phyloP scores from a whole-genome alignment of 2,888 invertebrate genomes.

The Ceriagrion tenellum region DNA sequence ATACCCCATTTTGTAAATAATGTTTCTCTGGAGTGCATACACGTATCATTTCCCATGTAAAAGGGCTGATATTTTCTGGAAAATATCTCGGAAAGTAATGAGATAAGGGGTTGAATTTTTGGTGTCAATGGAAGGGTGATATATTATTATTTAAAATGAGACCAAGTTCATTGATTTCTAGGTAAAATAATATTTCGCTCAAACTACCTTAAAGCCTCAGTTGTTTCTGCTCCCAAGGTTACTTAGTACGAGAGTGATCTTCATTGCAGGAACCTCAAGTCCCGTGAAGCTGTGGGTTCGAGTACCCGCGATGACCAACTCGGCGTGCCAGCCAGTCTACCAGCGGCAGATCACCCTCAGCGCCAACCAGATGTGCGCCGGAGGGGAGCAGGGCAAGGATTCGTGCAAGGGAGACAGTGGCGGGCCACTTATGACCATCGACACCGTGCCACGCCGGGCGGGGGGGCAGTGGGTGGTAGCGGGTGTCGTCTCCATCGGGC shows the following conservation, averaged over 20 bases:
- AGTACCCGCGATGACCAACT: neutral
- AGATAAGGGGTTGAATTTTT: too few species aligned
- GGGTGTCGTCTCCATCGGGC: conserved; percentile 42
- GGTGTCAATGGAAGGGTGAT: too few species aligned
- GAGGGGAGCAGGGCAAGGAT: conserved; percentile 69
- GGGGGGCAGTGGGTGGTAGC: neutral
- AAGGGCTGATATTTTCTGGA: too few species aligned
- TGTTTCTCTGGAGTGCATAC: too few species aligned
- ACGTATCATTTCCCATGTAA: too few species aligned
- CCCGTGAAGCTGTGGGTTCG: neutral
- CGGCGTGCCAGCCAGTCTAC: conserved; percentile 22
- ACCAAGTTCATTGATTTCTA: too few species aligned
- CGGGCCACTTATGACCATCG: conserved; percentile 72
- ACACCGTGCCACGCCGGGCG: conserved; percentile 52
- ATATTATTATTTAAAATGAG: too few species aligned
- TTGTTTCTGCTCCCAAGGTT: too few species aligned
- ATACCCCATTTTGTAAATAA: too few species aligned
- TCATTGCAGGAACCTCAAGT: neutral
- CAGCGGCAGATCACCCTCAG: neutral
- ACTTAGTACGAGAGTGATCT: neutral
- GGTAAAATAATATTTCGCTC: too few species aligned
- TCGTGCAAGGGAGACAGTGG: conserved; percentile 72
- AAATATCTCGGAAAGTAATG: too few species aligned
- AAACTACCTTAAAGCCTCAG: too few species aligned
- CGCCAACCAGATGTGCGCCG: conserved; percentile 68